Percentiles rank a stretch among this genome's conserved stretches.
Conservation (phyloP, 2,113 vertebrate genomes). For the Psilopsiagon aurifrons region DNA sequence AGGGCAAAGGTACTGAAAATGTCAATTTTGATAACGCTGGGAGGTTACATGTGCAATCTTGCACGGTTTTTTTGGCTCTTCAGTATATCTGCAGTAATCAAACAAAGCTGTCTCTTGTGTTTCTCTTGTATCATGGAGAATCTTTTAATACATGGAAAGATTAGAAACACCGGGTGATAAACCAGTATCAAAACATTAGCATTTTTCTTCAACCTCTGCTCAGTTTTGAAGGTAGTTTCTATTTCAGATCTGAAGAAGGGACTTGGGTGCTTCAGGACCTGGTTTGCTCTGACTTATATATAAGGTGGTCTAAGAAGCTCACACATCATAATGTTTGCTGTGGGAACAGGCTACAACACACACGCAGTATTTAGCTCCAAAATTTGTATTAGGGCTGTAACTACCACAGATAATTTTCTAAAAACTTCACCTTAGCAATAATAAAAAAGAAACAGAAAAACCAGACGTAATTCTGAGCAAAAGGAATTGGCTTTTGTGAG, state of each 20-base stretch:
- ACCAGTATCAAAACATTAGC: neutral
- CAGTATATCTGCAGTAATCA: neutral
- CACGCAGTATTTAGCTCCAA: neutral
- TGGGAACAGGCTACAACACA: neutral
- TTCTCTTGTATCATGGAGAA: neutral
- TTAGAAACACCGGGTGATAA: neutral
- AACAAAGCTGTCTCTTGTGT: neutral
- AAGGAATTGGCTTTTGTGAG: neutral
- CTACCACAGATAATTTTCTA: neutral
- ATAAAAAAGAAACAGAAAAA: neutral
- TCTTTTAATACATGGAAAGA: neutral
- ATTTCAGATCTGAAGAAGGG: neutral
- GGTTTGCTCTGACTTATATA: neutral
- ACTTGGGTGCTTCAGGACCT: neutral
- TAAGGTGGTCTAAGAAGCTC: neutral
- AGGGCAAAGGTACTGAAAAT: neutral
- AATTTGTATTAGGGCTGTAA: neutral
- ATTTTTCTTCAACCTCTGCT: neutral
- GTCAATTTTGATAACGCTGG: neutral
- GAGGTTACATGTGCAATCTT: neutral
- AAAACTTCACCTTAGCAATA: neutral
- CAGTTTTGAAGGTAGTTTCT: neutral
- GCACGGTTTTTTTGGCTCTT: neutral
- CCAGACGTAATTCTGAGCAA: neutral
- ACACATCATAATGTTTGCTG: neutral